Conservation (phyloP, 2,888 invertebrate genomes). For the Lasioglossum leucozonium region DNA sequence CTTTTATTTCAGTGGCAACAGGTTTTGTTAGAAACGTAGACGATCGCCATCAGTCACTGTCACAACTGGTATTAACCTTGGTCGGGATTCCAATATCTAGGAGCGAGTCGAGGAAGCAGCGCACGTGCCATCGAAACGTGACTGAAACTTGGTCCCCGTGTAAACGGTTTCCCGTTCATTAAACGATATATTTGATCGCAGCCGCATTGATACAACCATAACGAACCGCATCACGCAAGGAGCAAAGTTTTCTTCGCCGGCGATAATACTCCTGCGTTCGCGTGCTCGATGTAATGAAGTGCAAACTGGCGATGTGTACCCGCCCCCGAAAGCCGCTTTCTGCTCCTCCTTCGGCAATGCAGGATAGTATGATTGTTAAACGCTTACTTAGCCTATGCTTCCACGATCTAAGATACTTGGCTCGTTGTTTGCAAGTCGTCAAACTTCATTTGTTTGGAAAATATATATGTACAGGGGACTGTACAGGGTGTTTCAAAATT, state of each 20-base stretch:
- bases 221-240: background rate
- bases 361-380: conserved; percentile 54
- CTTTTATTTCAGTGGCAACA: background rate
- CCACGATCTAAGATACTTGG: conserved; percentile 37
- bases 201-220: conserved; percentile 10
- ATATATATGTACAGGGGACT: too few relatives aligned
- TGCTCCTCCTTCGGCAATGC: conserved; percentile 24
- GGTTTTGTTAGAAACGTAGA: background rate
- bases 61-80: conserved; percentile 31
- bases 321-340: conserved; percentile 41
- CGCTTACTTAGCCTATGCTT: conserved; percentile 57
- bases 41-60: conserved; percentile 44
- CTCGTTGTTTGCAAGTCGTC: conserved; percentile 51
- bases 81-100: conserved; percentile 26
- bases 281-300: conserved; percentile 54
- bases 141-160: conserved; percentile 27
- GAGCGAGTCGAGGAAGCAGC: conserved; percentile 18
- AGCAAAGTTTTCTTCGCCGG: conserved; percentile 38
- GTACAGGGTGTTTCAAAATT: too few relatives aligned
- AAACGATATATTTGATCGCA: conserved; percentile 38
- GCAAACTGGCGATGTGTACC: conserved; percentile 51
- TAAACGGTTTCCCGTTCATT: conserved; percentile 51
- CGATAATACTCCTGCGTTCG: conserved; percentile 25
- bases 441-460: conserved; percentile 48
- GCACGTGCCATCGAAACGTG: conserved; percentile 25